Conservation (phyloP, 2,113 vertebrate species). For the Vombatus ursinus region DNA sequence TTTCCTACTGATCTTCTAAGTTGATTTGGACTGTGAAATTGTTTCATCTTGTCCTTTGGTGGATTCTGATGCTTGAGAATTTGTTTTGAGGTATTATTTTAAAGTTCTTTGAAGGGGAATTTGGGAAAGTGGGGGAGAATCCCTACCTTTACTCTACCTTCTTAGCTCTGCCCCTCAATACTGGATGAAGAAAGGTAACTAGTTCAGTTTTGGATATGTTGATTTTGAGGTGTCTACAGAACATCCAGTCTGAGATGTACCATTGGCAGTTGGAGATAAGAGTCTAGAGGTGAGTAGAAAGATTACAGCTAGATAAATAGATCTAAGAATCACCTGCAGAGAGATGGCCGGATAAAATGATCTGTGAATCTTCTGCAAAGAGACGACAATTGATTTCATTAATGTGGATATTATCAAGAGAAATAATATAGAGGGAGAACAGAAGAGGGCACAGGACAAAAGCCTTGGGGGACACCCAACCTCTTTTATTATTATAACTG, state of each 20-base stretch:
- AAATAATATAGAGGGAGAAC: not conserved
- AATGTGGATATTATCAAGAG: not conserved
- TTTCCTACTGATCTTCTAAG: not conserved
- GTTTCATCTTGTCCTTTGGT: not conserved
- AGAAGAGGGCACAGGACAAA: not conserved
- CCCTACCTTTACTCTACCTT: not conserved
- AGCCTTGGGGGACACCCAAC: conserved; percentile 19
- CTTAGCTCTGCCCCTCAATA: not conserved
- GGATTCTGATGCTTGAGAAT: not conserved
- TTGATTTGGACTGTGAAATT: not conserved
- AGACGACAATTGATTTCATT: not conserved
- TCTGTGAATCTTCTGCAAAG: not conserved
- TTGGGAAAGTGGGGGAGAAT: not conserved
- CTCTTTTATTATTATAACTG: not conserved
- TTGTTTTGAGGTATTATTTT: not conserved
- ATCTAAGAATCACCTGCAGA: not conserved
- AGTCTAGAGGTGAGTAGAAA: not conserved
- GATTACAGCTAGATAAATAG: not conserved
- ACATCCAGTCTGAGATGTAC: not conserved
- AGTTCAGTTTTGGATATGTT: not conserved
- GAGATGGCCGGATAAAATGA: not conserved
- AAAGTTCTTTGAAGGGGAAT: not conserved
- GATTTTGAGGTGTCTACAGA: not conserved
- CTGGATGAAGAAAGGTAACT: not conserved
- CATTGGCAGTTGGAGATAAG: not conserved